Conservation (phyloP, 2,113 vertebrate species). For the Pseudopodoces humilis region DNA sequence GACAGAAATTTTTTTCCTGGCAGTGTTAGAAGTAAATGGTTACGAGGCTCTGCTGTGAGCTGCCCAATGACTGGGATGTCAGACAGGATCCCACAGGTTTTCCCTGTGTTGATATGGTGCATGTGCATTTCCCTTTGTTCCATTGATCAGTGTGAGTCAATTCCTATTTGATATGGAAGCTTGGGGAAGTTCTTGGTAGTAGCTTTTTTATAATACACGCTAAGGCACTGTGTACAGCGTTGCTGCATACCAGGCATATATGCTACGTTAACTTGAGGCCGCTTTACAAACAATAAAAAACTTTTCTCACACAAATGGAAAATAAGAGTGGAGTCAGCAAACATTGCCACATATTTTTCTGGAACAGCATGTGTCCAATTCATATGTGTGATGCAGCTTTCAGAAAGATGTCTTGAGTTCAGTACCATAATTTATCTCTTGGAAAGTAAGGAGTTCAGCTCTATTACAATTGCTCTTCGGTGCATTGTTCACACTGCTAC, state of each 20-base stretch:
- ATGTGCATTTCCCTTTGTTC: neutral
- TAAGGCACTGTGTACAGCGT: neutral
- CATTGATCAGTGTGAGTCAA: neutral
- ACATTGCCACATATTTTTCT: neutral
- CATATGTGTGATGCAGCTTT: neutral
- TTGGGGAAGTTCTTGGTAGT: neutral
- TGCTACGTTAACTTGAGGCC: neutral
- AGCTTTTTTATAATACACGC: neutral
- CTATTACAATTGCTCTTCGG: fast-evolving
- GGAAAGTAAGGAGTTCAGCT: neutral
- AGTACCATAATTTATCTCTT: neutral
- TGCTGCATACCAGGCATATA: neutral
- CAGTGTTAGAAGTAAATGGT: neutral
- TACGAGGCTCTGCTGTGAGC: neutral
- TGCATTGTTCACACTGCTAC: neutral
- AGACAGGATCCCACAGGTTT: neutral
- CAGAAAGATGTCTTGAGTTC: neutral
- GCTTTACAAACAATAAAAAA: neutral
- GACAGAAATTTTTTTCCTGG: neutral
- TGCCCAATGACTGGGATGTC: neutral
- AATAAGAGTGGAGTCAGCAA: neutral
- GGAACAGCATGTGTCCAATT: neutral
- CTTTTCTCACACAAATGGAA: neutral
- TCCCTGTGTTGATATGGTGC: neutral
- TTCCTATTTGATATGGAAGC: neutral